Conservation (phyloP, 2,797 vertebrate species). For the Smutsia gigantea region DNA sequence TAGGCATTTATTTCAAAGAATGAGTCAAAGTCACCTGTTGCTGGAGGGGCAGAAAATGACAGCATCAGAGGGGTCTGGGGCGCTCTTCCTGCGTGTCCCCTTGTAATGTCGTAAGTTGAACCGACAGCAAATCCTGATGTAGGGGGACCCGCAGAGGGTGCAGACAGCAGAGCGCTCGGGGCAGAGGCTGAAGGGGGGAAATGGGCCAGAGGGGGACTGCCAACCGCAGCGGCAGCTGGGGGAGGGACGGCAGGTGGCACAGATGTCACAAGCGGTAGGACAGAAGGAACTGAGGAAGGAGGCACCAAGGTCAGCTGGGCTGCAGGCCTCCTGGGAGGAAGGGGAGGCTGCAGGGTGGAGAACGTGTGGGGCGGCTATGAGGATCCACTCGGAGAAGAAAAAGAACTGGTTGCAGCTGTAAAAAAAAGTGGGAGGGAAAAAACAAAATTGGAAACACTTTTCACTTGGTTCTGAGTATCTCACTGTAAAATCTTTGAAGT, state of each 20-base stretch:
- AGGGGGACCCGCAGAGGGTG: conserved; percentile 89
- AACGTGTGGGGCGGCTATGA: no score
- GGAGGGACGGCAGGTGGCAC: neutral
- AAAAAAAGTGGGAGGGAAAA: conserved; percentile 83
- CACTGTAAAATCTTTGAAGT: neutral
- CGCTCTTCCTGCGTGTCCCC: conserved; percentile 95
- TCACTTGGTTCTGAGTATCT: neutral
- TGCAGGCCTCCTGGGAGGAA: conserved; percentile 77
- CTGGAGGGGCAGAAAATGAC: conserved; percentile 89
- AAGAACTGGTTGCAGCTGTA: conserved; percentile 79
- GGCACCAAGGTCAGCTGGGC: conserved; percentile 74
- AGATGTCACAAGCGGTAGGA: conserved; percentile 12
- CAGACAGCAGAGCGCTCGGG: conserved; percentile 76
- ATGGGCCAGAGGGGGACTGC: conserved; percentile 23
- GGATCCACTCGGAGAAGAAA: conserved; percentile 80
- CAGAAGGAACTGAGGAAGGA: conserved; percentile 30
- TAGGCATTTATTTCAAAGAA: neutral
- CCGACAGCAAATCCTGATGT: conserved; percentile 90
- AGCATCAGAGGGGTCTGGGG: conserved; percentile 97
- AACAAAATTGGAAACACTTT: neutral
- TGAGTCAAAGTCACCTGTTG: conserved; percentile 87
- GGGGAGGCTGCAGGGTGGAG: conserved; percentile 75
- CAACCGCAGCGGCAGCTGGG: conserved; percentile 65
- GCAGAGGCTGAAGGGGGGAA: conserved; percentile 73
- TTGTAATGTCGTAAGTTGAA: conserved; percentile 94